Evolutionary conservation across 1,140 invertebrate species (phyloP).

Genomic region (Parasteatoda tepidariorum): DNA sequence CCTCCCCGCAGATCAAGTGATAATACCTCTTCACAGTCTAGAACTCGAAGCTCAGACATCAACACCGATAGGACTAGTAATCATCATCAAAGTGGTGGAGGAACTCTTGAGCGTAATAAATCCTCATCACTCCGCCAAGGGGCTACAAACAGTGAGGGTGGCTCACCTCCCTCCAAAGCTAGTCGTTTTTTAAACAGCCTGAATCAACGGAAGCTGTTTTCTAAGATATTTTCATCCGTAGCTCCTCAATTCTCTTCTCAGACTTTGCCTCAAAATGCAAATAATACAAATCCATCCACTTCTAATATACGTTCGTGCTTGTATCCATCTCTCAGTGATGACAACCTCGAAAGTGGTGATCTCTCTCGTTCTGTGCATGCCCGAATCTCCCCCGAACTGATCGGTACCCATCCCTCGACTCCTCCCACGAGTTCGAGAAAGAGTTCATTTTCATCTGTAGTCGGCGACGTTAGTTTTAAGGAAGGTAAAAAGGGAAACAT

Average conservation of each 20-base stretch:
- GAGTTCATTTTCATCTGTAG: constrained; percentile 28
- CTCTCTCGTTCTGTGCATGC: constrained; percentile 26
- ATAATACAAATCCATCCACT: constrained; percentile 26
- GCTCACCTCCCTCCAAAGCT: constrained; percentile 29
- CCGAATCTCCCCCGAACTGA: constrained; percentile 26
- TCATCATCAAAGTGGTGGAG: constrained; percentile 19
- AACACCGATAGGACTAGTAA: constrained; percentile 16
- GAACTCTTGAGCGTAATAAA: constrained; percentile 42
- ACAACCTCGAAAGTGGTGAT: constrained; percentile 53
- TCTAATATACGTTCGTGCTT: constrained; percentile 11
- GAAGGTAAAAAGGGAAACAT: constrained; percentile 42
- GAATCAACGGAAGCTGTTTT: constrained; percentile 52
- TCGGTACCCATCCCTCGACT: constrained; percentile 34
- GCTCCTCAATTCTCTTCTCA: constrained; percentile 56
- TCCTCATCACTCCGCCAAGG: constrained; percentile 12
- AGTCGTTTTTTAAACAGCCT: constrained; percentile 50
- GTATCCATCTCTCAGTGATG: constrained; percentile 49
- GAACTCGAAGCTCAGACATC: constrained; percentile 12
- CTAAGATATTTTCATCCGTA: constrained; percentile 57
- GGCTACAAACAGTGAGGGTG: constrained; percentile 1
- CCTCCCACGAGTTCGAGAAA: constrained; percentile 40
- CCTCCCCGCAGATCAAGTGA: constrained; percentile 23
- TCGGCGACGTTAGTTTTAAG: not conserved
- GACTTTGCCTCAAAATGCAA: constrained; percentile 36
- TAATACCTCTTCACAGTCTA: not conserved